Evolutionary conservation across 2,888 invertebrate genomes (phyloP).

Genomic region (Heliconius sara): DNA sequence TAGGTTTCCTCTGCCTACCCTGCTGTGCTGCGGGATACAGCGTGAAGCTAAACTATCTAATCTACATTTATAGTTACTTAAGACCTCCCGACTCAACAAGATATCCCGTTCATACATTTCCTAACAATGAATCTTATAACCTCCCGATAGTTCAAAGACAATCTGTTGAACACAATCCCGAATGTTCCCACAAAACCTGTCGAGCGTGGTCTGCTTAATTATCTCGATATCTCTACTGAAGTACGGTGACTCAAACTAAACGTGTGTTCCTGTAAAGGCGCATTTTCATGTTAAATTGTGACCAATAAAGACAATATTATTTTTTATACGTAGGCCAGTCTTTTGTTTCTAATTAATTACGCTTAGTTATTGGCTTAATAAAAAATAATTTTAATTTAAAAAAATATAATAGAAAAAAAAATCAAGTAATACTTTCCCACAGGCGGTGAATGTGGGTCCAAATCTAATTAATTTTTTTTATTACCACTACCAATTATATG

Average conservation of each 20-base stretch:
- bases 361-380: background rate
- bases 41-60: too few species aligned
- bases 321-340: background rate
- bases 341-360: too few species aligned
- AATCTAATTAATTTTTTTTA: too few species aligned
- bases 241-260: conserved; percentile 36
- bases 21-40: too few species aligned
- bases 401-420: too few species aligned
- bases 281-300: conserved; percentile 18
- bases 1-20: too few species aligned
- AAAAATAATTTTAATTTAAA: background rate
- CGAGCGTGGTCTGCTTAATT: conserved; percentile 41
- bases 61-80: background rate
- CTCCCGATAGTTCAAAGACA: conserved; percentile 36
- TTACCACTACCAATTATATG: too few species aligned
- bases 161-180: conserved; percentile 35
- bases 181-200: conserved; percentile 40
- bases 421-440: too few species aligned
- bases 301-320: background rate
- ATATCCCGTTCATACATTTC: background rate
- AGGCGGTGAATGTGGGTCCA: too few species aligned
- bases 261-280: conserved; percentile 22
- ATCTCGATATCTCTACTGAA: conserved; percentile 41
- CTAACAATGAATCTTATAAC: conserved; percentile 8
- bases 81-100: too few species aligned